Base-by-base conservation (phyloP, 2,888 invertebrate species). In the Epinotia brunnichana region DNA sequence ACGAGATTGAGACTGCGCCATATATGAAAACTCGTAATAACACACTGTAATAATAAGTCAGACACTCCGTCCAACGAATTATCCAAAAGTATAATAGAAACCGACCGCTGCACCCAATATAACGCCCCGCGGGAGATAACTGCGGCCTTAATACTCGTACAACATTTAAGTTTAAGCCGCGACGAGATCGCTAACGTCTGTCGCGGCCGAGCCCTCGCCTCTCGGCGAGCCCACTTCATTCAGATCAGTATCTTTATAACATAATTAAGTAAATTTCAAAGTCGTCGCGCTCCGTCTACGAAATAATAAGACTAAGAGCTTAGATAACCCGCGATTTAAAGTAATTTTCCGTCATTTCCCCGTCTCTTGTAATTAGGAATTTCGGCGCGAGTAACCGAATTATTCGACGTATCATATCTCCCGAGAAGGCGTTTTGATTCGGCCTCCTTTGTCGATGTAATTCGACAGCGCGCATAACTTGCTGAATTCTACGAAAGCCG, bases 251-350 rank as follows among this genome's bases (percentile, higher is more conserved):
- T 89, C 87, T 87, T 89, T 86, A 85, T 84, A 88, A 87, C 83
- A 86, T 87, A 88, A 89, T 90, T 90, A 89, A 89, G 86, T 86
- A 84, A 89, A 89, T 90, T 89, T 89, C 83, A 77, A 87, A 87
- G 85, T 85, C 85, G 81, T 85, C 85, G 81, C 82, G 83, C 81
- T 81, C 84, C 82, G 82, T 85, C 83, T 83, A 82, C 81, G 78
- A 87, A 85, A 89, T 87, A 88, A 89, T 88, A 88, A 85, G 83
- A 84, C 82, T 85, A 81, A 86, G 82, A 85, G 85, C 83, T 84
- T 80, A 84, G 85, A 85, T 87, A 86, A 87, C 85, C 83, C 81
- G 80, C 84, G 84, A 86, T 86, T 87, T 87, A 86, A 86, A 85
- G 82, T 83, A 84, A 88, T 85, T 85, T 84, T 80, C 79, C 79